Conservation (phyloP, 2,113 vertebrate genomes). For the Oncorhynchus keta region DNA sequence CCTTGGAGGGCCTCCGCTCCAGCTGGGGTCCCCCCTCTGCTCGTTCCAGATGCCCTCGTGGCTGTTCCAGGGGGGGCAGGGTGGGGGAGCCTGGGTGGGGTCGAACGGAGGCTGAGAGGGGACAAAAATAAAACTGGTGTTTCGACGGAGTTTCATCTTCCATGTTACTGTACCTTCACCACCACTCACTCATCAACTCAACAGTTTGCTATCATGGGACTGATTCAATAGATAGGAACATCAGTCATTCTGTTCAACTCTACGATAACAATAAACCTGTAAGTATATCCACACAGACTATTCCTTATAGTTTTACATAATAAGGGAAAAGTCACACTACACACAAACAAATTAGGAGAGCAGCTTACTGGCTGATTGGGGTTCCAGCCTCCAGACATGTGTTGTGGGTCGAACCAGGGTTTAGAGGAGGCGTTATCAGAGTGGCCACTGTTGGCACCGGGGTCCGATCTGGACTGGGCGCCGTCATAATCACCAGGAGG, state of each 20-base stretch:
- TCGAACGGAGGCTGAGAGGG: slow-evolving; percentile 75
- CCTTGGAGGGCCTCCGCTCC: slow-evolving; percentile 83
- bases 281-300: background rate
- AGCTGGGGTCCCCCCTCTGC: slow-evolving; percentile 87
- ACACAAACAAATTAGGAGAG: background rate
- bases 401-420: slow-evolving; percentile 93
- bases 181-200: too few species aligned
- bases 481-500: slow-evolving; percentile 83
- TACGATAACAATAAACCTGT: too few species aligned
- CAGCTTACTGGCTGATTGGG: slow-evolving; percentile 73
- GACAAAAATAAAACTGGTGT: background rate
- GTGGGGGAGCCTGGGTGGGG: slow-evolving; percentile 85
- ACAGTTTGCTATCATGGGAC: too few species aligned
- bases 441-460: slow-evolving; percentile 74
- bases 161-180: too few species aligned
- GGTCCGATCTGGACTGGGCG: slow-evolving; percentile 73
- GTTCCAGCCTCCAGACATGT: slow-evolving; percentile 86
- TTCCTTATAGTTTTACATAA: background rate
- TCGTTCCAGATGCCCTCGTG: slow-evolving; percentile 97
- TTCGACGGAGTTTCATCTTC: too few species aligned
- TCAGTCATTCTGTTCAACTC: too few species aligned
- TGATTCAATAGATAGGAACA: too few species aligned
- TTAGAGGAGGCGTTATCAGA: slow-evolving; percentile 85
- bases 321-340: background rate
- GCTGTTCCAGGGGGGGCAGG: slow-evolving; percentile 96